A percentile compares a stretch with the other conserved stretches of the same genome.
Conservation (phyloP, 2,797 vertebrate species). For the Enteromius trimaculatus region DNA sequence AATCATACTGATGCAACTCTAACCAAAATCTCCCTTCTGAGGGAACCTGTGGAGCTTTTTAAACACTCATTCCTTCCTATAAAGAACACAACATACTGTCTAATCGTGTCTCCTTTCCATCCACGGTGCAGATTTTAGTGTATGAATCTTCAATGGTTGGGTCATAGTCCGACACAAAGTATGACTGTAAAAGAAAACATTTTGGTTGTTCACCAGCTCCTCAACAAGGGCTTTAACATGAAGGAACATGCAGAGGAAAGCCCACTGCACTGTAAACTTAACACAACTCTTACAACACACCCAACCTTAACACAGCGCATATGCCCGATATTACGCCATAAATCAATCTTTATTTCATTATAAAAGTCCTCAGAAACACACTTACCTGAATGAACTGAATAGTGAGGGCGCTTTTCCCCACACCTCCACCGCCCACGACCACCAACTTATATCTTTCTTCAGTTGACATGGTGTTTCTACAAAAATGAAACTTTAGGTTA, state of each 20-base stretch:
- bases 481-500: background rate
- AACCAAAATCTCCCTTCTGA: constrained; percentile 11
- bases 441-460: constrained; percentile 88
- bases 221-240: constrained; percentile 47
- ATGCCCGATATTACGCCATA: background rate
- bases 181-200: constrained; percentile 77
- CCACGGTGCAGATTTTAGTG: constrained; percentile 87
- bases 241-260: constrained; percentile 55
- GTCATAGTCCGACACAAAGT: constrained; percentile 93
- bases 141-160: constrained; percentile 94
- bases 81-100: constrained; percentile 82
- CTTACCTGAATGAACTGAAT: constrained; percentile 91
- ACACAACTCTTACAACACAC: constrained; percentile 36
- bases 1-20: constrained; percentile 45
- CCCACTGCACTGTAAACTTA: constrained; percentile 26
- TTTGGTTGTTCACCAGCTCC: constrained; percentile 8
- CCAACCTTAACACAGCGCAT: background rate
- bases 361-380: background rate
- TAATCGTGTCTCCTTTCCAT: constrained; percentile 83
- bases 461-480: constrained; percentile 67
- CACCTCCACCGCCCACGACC: constrained; percentile 90
- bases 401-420: constrained; percentile 90
- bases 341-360: background rate
- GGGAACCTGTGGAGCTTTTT: background rate
- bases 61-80: constrained; percentile 9